Evolutionary conservation across 2,888 invertebrate genomes (phyloP), one percentile per base, ranked within the genome.

Genomic region (Andrena dorsata): DNA sequence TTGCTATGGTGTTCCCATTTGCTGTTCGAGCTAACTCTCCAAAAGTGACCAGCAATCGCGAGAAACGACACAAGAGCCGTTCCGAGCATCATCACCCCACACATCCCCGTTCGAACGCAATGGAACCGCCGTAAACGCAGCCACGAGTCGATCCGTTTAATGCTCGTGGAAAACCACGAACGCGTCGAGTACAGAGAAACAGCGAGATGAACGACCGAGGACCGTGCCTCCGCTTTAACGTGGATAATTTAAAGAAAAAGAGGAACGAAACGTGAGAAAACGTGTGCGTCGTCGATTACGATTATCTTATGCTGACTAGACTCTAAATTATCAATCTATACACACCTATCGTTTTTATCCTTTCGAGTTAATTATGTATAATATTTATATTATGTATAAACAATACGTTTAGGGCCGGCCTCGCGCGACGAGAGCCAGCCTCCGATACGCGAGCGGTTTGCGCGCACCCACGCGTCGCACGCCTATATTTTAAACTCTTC

Each of bases 241-340:
- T 35, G 58, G 61, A 23, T 32, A 61, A 20, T 28, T 32, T 23
- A 61, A 66, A 73, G 70, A 64, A 71, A 28, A 28, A 75, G 64
- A 35, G 53, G 79, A 79, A 82, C 80, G 69, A 79, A 84, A 73
- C 23, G 64, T 32, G 71, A 63, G 77, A 80, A 41, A 77, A 86
- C 75, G 84, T 86, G 89, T 88, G 87, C 89, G 87, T 87, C 84
- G 80, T 84, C 88, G 68, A 73, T 89, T 88, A 89, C 86, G 90
- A 90, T 81, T 80, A 89, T 88, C 87, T 86, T 90, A 90, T 90
- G 87, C 85, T 92, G 92, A 92, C 92, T 92, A 92, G 92, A 92
- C 86, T 90, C 92, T 92, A 92, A 92, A 88, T 89, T 90, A 86
- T 86, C 76, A 80, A 68, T 80, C 87, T 89, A 89, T 89, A 86